Base-by-base conservation (phyloP, 2,797 vertebrate species). In the Micromesistius poutassou region DNA sequence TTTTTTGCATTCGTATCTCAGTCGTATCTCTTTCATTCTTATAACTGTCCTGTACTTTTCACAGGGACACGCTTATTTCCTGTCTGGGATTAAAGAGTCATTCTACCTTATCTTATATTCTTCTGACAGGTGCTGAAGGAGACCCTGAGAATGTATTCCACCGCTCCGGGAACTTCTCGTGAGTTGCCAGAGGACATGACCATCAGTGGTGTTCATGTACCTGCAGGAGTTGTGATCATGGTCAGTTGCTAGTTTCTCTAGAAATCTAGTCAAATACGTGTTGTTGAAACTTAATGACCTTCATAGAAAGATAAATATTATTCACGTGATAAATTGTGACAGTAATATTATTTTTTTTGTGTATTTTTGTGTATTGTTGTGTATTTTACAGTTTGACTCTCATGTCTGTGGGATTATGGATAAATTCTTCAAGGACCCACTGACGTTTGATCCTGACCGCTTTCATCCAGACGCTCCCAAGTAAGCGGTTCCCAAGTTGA, bases 401-500 rank as follows among this genome's bases (percentile, higher is more conserved):
- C 97, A 96, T 0, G 30, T 87, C 66, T 87, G 90, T 75, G 93
- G 95, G 30, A 94, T 96, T 75, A 86, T 96, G 95, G 94, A 96
- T 0, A 91, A 30, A 30, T 96, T 95, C 91, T 98, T 97, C 83
- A 91, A 96, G 83, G 95, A 98, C 81, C 95, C 97, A 0, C 78
- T 96, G 78, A 95, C 25, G 68, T 98, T 98, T 86, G 93, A 98
- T 86, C 97, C 97, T 0, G 96, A 97, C 31, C 94, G 96, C 90
- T 98, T 97, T 84, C 81, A 95, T 82, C 93, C 95, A 68, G 94
- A 95, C 85, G 95, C 95, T 77, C 92, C 95, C n/a, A 97, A 95
- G 97, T 98, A 92, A 96, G 92, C 75, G 14, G 22, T 0, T n/a
- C n/a, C n/a, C n/a, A n/a, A n/a, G 36, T 38, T 38, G 9, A 9